Evolutionary conservation across 2,888 invertebrate species (phyloP).

Genomic region (Cheilosia grossa): DNA sequence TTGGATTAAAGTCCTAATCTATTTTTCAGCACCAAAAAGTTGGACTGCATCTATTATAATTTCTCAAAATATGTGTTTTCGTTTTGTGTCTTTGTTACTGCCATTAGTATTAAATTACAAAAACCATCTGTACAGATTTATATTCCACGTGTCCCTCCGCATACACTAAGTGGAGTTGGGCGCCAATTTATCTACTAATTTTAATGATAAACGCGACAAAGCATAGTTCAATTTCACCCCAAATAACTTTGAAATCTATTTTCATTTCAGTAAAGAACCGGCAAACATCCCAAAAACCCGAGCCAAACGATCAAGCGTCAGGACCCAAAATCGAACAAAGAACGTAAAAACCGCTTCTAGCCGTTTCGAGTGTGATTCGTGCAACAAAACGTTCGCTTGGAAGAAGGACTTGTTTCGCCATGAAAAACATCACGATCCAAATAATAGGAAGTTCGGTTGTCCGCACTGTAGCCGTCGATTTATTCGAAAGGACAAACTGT

Average conservation of each 20-base stretch:
- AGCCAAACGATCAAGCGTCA: conserved; percentile 23
- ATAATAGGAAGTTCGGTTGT: conserved; percentile 74
- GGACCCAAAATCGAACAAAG: conserved; percentile 33
- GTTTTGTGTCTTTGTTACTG: too few relatives aligned
- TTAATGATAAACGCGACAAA: too few relatives aligned
- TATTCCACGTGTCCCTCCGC: too few relatives aligned
- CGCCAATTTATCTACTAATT: too few relatives aligned
- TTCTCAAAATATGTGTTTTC: too few relatives aligned
- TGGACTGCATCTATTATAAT: too few relatives aligned
- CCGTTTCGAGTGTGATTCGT: conserved; percentile 79
- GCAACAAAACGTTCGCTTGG: conserved; percentile 80
- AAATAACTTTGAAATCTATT: not conserved
- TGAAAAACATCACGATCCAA: conserved; percentile 78
- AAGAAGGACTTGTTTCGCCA: conserved; percentile 80
- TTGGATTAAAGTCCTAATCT: too few relatives aligned
- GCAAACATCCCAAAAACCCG: conserved; percentile 21
- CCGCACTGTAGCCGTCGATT: conserved; percentile 65
- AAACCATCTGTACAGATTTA: too few relatives aligned
- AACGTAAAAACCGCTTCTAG: conserved; percentile 12
- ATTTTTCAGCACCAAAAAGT: too few relatives aligned
- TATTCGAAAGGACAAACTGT: conserved; percentile 63
- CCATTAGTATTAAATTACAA: too few relatives aligned
- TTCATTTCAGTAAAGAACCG: conserved; percentile 36
- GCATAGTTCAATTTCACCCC: too few relatives aligned
- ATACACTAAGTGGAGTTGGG: too few relatives aligned